Conservation (phyloP, 2,113 vertebrate genomes). For the Haliaeetus leucogaster region DNA sequence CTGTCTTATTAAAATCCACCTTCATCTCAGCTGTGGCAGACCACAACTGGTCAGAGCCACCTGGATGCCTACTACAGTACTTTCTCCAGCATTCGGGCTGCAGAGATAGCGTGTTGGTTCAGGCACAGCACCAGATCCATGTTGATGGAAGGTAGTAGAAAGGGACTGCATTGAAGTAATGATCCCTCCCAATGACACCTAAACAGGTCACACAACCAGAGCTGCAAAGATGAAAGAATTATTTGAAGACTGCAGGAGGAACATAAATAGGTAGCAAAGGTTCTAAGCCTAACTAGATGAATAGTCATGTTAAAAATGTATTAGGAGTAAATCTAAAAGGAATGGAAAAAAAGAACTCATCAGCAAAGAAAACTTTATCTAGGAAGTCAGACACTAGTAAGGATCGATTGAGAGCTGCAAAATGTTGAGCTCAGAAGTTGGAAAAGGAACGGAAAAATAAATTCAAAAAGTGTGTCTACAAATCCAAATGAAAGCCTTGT, state of each 20-base stretch:
- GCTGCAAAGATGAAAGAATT: neutral
- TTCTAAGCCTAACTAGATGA: neutral
- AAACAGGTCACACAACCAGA: neutral
- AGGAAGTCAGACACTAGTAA: neutral
- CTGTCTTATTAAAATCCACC: neutral
- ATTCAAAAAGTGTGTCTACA: neutral
- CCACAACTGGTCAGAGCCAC: neutral
- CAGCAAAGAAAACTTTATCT: neutral
- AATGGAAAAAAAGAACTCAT: neutral
- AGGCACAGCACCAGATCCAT: neutral
- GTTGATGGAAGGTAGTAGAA: neutral
- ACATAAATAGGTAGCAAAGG: rapidly evolving
- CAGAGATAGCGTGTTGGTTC: rapidly evolving
- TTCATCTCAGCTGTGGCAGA: neutral
- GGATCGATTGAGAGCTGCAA: neutral
- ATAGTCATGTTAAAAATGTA: neutral
- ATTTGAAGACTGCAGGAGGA: neutral
- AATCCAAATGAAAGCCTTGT: neutral
- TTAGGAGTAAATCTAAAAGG: neutral
- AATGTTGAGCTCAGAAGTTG: neutral
- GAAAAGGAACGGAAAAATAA: neutral
- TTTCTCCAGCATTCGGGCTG: neutral
- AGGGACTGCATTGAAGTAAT: neutral
- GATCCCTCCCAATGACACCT: neutral
- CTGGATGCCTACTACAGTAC: neutral